A percentile compares a stretch with the other conserved stretches of the same genome.
Evolutionary conservation across 1,140 invertebrate genomes (phyloP).

Genomic region (Pararge aegeria): DNA sequence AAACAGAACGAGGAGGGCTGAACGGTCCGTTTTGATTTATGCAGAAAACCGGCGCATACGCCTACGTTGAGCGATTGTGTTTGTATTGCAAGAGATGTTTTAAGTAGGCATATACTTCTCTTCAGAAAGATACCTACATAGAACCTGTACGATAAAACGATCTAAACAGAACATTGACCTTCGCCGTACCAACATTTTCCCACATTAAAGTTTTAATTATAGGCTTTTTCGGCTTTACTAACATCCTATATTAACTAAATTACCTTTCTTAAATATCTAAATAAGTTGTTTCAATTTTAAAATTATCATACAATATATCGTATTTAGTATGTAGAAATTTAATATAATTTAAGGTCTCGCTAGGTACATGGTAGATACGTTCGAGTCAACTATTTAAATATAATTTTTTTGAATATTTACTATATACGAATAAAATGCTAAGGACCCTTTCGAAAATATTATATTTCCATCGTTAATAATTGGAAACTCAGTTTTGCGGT

Average conservation of each 20-base stretch:
- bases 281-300: too few relatives aligned
- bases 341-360: too few relatives aligned
- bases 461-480: too few relatives aligned
- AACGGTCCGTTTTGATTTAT: conserved; percentile 29
- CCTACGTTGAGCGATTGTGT: conserved; percentile 19
- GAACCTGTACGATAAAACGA: not conserved
- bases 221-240: not conserved
- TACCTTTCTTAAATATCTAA: not conserved
- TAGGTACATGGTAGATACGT: too few relatives aligned
- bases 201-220: not conserved
- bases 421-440: too few relatives aligned
- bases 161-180: not conserved
- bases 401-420: too few relatives aligned
- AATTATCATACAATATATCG: not conserved
- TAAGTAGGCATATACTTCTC: conserved; percentile 2
- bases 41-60: conserved; percentile 29
- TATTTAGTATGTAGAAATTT: too few relatives aligned
- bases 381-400: too few relatives aligned
- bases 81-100: conserved; percentile 14
- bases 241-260: not conserved
- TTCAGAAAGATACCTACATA: not conserved
- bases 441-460: too few relatives aligned
- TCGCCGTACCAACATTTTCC: not conserved
- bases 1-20: conserved; percentile 8
- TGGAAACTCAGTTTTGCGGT: too few relatives aligned